Conservation (phyloP, 2,888 invertebrate genomes). For the Nemoura dubitans region DNA sequence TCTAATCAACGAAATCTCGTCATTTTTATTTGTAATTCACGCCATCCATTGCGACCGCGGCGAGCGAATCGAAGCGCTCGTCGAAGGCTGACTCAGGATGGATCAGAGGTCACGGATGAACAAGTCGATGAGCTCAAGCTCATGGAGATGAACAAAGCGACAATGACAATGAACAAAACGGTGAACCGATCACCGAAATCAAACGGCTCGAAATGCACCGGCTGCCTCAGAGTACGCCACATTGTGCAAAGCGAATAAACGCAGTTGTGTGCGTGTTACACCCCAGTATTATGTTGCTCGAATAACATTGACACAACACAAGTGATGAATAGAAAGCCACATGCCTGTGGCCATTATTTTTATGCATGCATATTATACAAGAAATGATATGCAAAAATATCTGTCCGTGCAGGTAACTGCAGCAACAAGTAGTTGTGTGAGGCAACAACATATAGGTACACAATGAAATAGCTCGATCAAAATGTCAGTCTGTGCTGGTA, state of each 20-base stretch:
- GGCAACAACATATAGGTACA: background rate
- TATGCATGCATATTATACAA: background rate
- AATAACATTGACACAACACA: background rate
- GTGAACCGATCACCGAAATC: background rate
- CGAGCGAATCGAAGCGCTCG: background rate
- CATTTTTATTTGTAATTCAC: constrained; percentile 37
- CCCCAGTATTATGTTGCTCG: background rate
- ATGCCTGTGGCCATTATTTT: background rate
- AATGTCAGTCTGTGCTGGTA: background rate
- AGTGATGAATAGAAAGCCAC: background rate
- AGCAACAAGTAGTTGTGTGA: background rate
- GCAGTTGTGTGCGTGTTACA: background rate
- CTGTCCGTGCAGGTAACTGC: background rate
- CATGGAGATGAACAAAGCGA: background rate
- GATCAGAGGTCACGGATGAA: background rate
- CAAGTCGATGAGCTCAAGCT: background rate
- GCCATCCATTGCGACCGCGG: background rate
- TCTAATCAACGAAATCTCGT: constrained; percentile 31
- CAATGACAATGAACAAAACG: background rate
- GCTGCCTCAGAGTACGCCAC: background rate
- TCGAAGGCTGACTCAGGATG: background rate
- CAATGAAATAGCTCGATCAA: background rate
- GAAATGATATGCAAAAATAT: background rate
- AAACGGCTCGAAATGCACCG: background rate
- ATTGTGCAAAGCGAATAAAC: background rate